Evolutionary conservation across 2,888 invertebrate species (phyloP).

Genomic region (Malacosoma neustria): DNA sequence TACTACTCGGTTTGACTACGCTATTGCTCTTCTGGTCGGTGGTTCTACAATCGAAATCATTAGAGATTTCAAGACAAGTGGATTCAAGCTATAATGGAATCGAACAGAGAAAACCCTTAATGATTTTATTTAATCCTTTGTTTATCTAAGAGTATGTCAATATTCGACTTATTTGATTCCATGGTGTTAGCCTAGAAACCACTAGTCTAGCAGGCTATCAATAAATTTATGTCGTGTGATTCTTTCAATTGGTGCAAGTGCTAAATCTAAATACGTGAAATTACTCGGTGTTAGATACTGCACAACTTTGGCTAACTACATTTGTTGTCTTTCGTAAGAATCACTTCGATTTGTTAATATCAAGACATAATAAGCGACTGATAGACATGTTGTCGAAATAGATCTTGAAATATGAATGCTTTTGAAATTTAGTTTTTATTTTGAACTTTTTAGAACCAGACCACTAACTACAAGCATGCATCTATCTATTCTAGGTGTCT

Average conservation of each 20-base stretch:
- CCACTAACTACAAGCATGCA: not conserved
- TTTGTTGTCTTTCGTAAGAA: not conserved
- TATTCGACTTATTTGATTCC: no score
- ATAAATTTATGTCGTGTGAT: not conserved
- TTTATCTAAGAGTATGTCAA: no score
- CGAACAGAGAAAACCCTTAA: no score
- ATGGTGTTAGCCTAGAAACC: no score
- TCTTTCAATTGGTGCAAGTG: not conserved
- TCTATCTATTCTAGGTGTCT: not conserved
- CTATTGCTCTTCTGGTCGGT: constrained; percentile 34
- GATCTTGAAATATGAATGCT: not conserved
- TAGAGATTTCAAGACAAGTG: no score
- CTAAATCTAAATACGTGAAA: not conserved
- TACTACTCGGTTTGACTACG: constrained; percentile 37
- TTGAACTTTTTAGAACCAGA: not conserved
- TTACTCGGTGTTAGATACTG: not conserved
- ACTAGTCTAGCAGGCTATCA: no score
- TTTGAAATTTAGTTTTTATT: no score
- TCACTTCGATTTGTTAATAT: not conserved
- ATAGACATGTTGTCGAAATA: not conserved
- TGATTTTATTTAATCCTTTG: no score
- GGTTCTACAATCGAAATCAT: constrained; percentile 39
- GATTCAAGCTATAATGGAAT: no score
- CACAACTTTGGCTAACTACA: not conserved
- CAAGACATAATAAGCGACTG: not conserved